Evolutionary conservation across 2,797 vertebrate species (phyloP).

Genomic region (Poecilia wingei): DNA sequence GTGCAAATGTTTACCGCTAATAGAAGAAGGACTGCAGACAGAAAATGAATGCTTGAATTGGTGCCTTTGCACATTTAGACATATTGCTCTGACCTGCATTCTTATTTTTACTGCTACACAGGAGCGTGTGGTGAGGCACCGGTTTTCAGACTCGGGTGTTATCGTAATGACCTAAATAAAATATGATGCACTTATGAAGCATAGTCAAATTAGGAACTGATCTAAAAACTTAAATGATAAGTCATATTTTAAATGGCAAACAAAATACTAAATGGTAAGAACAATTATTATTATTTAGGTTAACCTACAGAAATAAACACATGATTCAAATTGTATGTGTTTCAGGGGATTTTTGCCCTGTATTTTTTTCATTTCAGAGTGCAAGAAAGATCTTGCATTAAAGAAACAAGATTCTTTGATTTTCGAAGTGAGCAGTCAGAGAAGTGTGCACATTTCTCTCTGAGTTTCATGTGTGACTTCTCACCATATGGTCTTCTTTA

Average conservation of each 20-base stretch:
- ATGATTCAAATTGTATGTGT: not conserved
- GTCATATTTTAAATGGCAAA: not conserved
- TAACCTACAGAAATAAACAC: not conserved
- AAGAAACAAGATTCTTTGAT: not conserved
- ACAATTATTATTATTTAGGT: not conserved
- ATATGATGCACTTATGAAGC: not conserved
- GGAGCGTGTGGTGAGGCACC: not conserved
- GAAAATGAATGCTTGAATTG: conserved; percentile 27
- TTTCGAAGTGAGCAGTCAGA: not conserved
- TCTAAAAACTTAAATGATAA: not conserved
- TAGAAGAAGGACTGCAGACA: conserved; percentile 24
- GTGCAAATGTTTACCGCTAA: conserved; percentile 14
- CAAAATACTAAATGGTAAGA: not conserved
- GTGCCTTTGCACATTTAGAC: conserved; percentile 33
- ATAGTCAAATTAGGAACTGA: not conserved
- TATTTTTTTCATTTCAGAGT: not conserved
- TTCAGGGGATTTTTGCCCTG: not conserved
- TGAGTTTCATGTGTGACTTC: not conserved
- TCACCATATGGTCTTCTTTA: not conserved
- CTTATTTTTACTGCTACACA: conserved; percentile 27
- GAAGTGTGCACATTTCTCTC: not conserved
- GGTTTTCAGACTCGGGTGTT: not conserved
- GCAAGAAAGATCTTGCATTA: not conserved
- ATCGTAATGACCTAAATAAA: not conserved
- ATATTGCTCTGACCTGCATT: conserved; percentile 48